A percentile compares a stretch with the other conserved stretches of the same genome.
Conservation (phyloP, 2,113 vertebrate species). For the Scortum barcoo region DNA sequence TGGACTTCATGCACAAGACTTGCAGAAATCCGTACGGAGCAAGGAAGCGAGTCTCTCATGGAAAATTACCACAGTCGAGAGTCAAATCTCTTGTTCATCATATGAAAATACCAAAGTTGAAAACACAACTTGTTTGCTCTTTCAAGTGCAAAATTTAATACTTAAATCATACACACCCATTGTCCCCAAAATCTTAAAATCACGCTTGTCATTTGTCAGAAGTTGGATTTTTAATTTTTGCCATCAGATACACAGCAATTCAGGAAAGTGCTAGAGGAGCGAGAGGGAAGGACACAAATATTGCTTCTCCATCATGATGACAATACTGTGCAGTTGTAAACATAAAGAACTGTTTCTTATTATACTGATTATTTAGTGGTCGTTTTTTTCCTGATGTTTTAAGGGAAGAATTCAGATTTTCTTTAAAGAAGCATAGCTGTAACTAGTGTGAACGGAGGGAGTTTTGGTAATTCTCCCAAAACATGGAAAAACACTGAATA, state of each 20-base stretch:
- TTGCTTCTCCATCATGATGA: conserved; percentile 71
- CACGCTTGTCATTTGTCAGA: not conserved
- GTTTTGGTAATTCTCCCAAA: conserved; percentile 35
- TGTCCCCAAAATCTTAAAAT: conserved; percentile 24
- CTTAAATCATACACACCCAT: conserved; percentile 46
- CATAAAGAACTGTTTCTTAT: conserved; percentile 42
- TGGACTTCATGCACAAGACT: not conserved
- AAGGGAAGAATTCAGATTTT: conserved; percentile 51
- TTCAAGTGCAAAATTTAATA: conserved; percentile 66
- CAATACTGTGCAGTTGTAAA: conserved; percentile 75
- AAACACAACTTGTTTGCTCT: conserved; percentile 56
- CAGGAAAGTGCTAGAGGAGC: conserved; percentile 51
- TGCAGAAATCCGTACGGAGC: not conserved
- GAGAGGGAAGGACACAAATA: conserved; percentile 48
- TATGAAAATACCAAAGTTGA: conserved; percentile 75
- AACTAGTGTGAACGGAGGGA: conserved; percentile 20
- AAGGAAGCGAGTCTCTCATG: conserved; percentile 41
- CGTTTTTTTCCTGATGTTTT: conserved; percentile 23
- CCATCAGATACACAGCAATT: conserved; percentile 47
- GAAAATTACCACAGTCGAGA: conserved; percentile 62
- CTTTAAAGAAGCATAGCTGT: conserved; percentile 28
- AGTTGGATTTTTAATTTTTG: conserved; percentile 36
- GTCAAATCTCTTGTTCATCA: conserved; percentile 48
- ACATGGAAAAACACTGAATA: conserved; percentile 53
- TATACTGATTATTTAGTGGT: conserved; percentile 46